Conservation (phyloP, 1,140 invertebrate genomes). For the Pinna nobilis region DNA sequence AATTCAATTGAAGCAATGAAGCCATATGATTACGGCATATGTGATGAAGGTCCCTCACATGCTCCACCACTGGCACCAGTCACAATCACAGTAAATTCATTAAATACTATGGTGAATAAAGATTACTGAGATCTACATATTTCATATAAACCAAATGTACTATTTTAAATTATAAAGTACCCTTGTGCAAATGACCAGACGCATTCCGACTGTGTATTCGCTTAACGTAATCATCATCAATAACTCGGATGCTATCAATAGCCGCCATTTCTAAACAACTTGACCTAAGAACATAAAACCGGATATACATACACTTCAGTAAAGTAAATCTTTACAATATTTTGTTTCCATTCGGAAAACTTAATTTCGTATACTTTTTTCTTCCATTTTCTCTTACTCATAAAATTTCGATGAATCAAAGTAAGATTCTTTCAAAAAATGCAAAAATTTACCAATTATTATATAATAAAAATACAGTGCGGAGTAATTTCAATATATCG, state of each 20-base stretch:
- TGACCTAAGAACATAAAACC: slow-evolving; percentile 34
- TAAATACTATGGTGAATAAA: neutral
- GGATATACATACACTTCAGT: slow-evolving; percentile 35
- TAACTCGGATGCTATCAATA: slow-evolving; percentile 69
- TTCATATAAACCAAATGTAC: neutral
- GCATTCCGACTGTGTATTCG: slow-evolving; percentile 62
- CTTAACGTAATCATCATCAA: slow-evolving; percentile 63
- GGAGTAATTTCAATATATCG: too few species aligned
- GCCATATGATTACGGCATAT: too few species aligned
- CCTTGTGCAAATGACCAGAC: slow-evolving; percentile 72
- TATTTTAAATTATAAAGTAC: slow-evolving; percentile 50
- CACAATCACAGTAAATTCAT: too few species aligned
- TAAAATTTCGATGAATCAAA: too few species aligned
- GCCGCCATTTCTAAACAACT: slow-evolving; percentile 70
- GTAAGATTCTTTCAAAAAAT: neutral
- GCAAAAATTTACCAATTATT: neutral
- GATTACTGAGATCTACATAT: neutral
- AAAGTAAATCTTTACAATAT: neutral
- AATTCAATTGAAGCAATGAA: too few species aligned
- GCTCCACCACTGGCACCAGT: too few species aligned
- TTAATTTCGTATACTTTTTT: too few species aligned
- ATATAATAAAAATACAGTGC: too few species aligned
- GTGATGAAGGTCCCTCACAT: too few species aligned
- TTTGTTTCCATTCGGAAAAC: too few species aligned
- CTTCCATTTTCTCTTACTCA: too few species aligned